Conservation (phyloP, 2,113 vertebrate species). For the Erythrocercus mccallii region DNA sequence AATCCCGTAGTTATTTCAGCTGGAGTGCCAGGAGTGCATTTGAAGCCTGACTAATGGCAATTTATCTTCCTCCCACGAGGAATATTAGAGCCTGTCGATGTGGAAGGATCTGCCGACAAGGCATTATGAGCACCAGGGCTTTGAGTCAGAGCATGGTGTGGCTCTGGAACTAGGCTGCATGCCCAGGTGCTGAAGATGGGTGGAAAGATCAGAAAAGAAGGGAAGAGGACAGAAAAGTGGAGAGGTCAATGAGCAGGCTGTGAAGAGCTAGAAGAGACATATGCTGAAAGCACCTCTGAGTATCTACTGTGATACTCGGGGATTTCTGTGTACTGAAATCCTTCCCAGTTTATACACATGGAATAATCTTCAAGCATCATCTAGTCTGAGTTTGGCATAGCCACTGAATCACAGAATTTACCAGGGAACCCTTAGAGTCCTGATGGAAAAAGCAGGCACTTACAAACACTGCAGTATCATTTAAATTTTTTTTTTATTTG, state of each 20-base stretch:
- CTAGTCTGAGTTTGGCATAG: not conserved
- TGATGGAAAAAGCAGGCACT: not conserved
- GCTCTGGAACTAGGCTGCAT: not conserved
- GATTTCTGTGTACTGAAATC: not conserved
- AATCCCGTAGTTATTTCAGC: not conserved
- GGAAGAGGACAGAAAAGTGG: not conserved
- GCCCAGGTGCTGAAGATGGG: not conserved
- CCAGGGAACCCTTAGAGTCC: not conserved
- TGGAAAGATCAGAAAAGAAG: not conserved
- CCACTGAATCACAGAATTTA: not conserved
- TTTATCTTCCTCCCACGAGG: not conserved
- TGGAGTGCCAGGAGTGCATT: not conserved
- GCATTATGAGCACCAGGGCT: not conserved
- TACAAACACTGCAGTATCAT: not conserved
- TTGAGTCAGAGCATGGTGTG: not conserved
- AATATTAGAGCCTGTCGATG: not conserved
- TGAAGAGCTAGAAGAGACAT: not conserved
- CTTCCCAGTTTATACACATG: not conserved
- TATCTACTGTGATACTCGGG: accelerated
- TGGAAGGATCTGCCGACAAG: not conserved
- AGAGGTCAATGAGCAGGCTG: not conserved
- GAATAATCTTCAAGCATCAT: not conserved
- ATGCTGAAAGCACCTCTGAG: not conserved
- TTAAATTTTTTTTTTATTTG: not conserved
- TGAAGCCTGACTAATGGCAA: not conserved